Base-by-base conservation (phyloP, 2,797 vertebrate genomes). In the Paramormyrops hopkinsi region DNA sequence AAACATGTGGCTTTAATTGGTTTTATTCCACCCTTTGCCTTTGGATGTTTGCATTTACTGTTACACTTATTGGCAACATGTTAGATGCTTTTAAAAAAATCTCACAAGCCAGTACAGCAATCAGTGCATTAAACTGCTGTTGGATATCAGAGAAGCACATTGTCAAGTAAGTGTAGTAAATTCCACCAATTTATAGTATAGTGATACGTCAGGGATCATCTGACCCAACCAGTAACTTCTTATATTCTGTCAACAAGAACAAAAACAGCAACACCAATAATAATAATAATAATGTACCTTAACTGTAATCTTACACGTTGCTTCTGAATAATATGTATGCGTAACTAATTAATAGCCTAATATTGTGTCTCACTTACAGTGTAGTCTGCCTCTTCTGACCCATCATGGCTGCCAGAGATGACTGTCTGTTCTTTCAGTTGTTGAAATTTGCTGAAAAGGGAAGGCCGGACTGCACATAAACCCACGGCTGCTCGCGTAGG, bases 401-500 rank as follows among this genome's bases (percentile, higher is more conserved):
- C 6, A 48, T 84, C 44, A 84, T 44, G 17, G 46, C 44, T 33
- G 22, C 56, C n/a, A 83, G 84, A 50, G 53, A 53, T 17, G n/a
- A 29, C 25, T 76, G 87, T 50, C 83, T 87, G 48, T 29, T 46
- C 29, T 41, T 37, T 62, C 33, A 19, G 33, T 48, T 88, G 73
- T 86, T 90, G 53, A 54, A 83, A 59, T 76, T 54, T 86, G 90
- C 82, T 14, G 54, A 56, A 56, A 89, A 90, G 91, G 90, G 90
- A 92, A 93, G 93, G 93, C 90, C 92, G 92, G 89, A 93, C 94
- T 91, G 93, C 90, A 93, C 89, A 91, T 93, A 94, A 95, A 95
- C 93, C 95, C 95, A 94, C 94, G 94, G 93, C 94, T 92, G 92
- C 91, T 93, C 94, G 91, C 92, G 90, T 92, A 91, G 90, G 91